Base-by-base conservation (phyloP, 2,888 invertebrate genomes). In the Hypercompe scribonia region DNA sequence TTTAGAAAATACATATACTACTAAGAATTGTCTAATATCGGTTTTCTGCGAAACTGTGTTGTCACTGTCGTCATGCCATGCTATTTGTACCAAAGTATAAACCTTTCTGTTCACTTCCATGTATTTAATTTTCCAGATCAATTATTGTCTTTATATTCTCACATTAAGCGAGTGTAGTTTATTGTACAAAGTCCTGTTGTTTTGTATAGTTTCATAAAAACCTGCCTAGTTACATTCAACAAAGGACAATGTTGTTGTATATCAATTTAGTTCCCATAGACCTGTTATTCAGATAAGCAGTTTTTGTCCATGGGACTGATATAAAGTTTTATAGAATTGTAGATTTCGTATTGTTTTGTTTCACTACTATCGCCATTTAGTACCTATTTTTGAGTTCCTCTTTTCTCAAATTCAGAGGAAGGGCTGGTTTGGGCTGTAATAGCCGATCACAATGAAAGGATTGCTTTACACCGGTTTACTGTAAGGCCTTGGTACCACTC, bases 251-350 rank as follows among this genome's bases (percentile, higher is more conserved):
- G 78, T 76, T 77, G 78, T 76, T 73, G 74, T 69, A 75, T 69
- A 70, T 66, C 77, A 78, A 78, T 75, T 82, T 71, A 80, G 65
- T 84, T 84, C 84, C 72, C 84, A 84, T 77, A 73, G 72, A 72
- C 42, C 76, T 63, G 80, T 84, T 81, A 80, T 80, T 46, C 65
- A 71, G 39, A 11, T 68, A 68, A 24, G 33, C 39, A 65, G 50
- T 42, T 74, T 46, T 71, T 66, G 70, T 54, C 65, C 70, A 65
- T 70, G 28, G 8, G 39, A 61, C 39, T 58, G 54, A 58, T 69
- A 39, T 61, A 21, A 61, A 28, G 39, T 10, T 68, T 28, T 28
- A 61, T 18, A 18, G 28, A 39, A n/a, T 39, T 68, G 42, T 63
- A 31, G 36, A 69, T 39, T 61, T 31, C 8, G 21, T 69, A 42